Conservation (phyloP, 2,113 vertebrate species). For the Sakesphorus luctuosus region DNA sequence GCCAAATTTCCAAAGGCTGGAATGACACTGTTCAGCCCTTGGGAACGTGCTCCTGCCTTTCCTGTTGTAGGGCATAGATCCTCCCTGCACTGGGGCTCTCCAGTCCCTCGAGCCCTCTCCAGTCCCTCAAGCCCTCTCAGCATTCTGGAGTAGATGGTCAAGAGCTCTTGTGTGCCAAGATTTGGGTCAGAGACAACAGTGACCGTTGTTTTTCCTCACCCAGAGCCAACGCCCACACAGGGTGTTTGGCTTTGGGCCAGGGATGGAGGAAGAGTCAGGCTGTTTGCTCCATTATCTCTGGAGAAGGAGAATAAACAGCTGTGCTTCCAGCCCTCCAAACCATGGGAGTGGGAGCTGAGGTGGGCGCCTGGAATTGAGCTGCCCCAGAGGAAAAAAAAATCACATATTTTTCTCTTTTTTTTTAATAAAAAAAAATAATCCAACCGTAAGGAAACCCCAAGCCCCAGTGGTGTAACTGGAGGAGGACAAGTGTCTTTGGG, state of each 20-base stretch:
- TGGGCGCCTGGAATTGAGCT: not conserved
- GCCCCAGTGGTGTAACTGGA: not conserved
- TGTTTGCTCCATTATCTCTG: not conserved
- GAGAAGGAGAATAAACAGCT: accelerated
- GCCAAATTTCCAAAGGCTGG: not conserved
- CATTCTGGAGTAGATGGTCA: accelerated
- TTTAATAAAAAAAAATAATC: not conserved
- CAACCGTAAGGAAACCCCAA: not conserved
- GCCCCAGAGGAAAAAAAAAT: not conserved
- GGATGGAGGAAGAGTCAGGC: not conserved
- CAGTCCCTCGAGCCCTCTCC: not conserved
- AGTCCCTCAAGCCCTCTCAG: not conserved
- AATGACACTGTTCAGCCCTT: not conserved
- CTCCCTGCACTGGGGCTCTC: accelerated
- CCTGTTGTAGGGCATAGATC: accelerated
- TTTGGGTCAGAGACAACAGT: not conserved
- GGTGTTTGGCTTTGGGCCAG: not conserved
- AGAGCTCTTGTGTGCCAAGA: accelerated
- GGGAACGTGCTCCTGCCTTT: accelerated
- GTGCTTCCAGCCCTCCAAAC: not conserved
- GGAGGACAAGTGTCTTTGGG: accelerated
- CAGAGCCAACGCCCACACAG: not conserved
- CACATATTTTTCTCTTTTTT: not conserved
- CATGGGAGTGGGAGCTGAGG: accelerated
- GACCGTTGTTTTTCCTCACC: not conserved